phyloP scores from a whole-genome alignment of 53 echinoderm and acorn worm species.

The Echinometra lucunter region DNA sequence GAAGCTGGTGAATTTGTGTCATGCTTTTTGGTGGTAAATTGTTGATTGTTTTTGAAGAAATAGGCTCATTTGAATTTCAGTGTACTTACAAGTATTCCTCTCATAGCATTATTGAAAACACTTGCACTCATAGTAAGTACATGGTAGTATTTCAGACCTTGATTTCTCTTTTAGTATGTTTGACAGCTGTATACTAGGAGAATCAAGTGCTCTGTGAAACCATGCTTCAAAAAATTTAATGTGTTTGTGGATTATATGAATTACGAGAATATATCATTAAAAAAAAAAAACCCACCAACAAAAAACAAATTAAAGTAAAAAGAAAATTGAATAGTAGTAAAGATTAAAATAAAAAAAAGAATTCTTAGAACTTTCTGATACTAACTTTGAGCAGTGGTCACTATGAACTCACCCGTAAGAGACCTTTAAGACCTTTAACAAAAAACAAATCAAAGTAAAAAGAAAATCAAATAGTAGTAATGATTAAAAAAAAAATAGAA shows the following conservation, averaged over 20 bases:
- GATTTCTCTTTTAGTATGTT: neutral
- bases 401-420: constrained; percentile 42
- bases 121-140: too few relatives aligned
- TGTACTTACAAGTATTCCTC: neutral
- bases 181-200: neutral
- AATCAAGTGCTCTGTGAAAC: neutral
- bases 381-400: neutral
- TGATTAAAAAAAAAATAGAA: too few relatives aligned
- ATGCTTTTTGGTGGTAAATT: neutral
- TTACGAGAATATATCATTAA: neutral
- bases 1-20: neutral
- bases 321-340: neutral
- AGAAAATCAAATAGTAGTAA: neutral
- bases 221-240: neutral
- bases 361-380: neutral
- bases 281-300: too few relatives aligned
- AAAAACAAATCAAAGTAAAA: neutral
- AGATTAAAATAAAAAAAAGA: too few relatives aligned
- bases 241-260: neutral
- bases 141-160: neutral
- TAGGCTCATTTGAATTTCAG: neutral
- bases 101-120: neutral
- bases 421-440: constrained; percentile 37
- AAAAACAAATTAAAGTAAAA: neutral
- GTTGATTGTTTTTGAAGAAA: neutral